phyloP scores from a whole-genome alignment of 2,113 vertebrate genomes.

The Mandrillus leucophaeus region DNA sequence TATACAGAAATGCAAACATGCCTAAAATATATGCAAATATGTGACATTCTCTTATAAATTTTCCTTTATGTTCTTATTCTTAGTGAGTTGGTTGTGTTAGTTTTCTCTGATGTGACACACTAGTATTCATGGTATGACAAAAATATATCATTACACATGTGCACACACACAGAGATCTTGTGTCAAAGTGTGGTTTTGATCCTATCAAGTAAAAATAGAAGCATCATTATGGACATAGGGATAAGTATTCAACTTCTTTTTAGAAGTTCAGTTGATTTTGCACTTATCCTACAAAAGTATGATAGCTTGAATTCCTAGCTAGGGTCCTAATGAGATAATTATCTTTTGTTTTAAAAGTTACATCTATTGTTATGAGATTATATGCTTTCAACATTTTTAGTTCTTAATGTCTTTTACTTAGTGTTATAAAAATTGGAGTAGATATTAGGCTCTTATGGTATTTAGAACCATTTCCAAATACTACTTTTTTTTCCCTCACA shows the following conservation, averaged over 20 bases:
- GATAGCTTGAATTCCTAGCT: neutral
- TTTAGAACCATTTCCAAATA: neutral
- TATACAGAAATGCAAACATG: neutral
- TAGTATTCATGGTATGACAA: neutral
- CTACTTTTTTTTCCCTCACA: neutral
- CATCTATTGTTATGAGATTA: neutral
- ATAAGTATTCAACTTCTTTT: neutral
- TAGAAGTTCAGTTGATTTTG: neutral
- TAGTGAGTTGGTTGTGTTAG: neutral
- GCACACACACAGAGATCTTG: neutral
- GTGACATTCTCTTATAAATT: neutral
- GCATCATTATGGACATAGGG: neutral
- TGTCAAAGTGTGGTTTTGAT: neutral
- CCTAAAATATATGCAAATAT: neutral
- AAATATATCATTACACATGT: neutral
- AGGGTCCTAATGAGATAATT: neutral
- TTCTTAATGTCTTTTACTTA: slow-evolving; percentile 25
- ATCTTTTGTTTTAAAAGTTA: neutral
- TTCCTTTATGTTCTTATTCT: neutral
- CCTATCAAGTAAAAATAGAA: neutral
- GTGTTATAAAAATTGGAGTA: neutral
- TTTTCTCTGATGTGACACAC: neutral
- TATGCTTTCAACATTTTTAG: neutral
- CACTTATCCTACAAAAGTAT: neutral
- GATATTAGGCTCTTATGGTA: neutral